These are phyloP conservation scores for Virgularia gustaviana DNA, from an alignment of 92 coral and sea anemone species.

Conservation along the genomic window DNA sequence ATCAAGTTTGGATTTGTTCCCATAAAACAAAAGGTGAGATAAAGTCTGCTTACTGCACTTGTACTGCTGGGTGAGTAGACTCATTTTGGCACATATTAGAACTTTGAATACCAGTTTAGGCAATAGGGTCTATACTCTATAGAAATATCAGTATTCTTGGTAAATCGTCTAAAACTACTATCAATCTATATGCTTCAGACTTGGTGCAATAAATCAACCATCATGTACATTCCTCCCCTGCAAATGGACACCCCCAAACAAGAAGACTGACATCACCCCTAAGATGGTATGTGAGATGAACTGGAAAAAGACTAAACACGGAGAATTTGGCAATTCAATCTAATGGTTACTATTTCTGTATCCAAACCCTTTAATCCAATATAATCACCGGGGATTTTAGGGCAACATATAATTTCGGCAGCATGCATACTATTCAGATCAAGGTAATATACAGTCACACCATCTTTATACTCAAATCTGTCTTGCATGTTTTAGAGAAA, in stretches of 20 bases:
- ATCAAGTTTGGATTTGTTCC: constrained; percentile 41
- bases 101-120: no score
- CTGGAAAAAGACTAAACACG: constrained; percentile 28
- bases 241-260: constrained; percentile 41
- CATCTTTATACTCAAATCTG: no score
- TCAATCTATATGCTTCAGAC: no score
- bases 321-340: not conserved
- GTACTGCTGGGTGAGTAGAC: constrained; percentile 38
- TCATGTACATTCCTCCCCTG: constrained; percentile 47
- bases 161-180: no score
- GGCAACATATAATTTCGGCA: no score
- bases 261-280: constrained; percentile 42
- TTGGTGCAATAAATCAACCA: constrained; percentile 18
- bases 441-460: no score
- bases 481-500: not conserved
- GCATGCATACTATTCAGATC: no score
- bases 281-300: constrained; percentile 31
- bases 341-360: not conserved
- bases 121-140: no score
- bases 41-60: constrained; percentile 40
- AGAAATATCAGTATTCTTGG: no score
- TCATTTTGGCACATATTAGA: not conserved
- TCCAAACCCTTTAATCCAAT: not conserved
- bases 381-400: no score
- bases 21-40: constrained; percentile 29